These are phyloP conservation scores for Listrodromus nycthemerus DNA, from an alignment of 2,888 invertebrate genomes.

Conservation along the genomic window DNA sequence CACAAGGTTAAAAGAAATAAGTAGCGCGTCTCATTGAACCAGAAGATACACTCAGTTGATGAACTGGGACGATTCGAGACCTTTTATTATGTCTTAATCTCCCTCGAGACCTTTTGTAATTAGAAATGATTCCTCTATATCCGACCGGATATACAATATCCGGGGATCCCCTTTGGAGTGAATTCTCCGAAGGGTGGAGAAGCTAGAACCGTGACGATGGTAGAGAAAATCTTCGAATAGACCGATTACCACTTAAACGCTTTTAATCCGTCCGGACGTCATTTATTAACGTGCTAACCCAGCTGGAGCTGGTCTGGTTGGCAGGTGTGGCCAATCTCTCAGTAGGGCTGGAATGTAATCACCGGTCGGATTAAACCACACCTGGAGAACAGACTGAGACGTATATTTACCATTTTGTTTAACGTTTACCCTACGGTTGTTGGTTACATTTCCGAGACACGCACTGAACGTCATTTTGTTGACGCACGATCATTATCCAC, in stretches of 20 bases:
- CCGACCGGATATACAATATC: constrained; percentile 19
- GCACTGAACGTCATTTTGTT: constrained; percentile 45
- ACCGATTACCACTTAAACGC: constrained; percentile 1
- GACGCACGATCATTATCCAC: constrained; percentile 56
- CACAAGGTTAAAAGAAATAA: constrained; percentile 19
- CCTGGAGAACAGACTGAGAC: too few species aligned
- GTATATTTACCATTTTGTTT: too few species aligned
- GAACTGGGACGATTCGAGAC: constrained; percentile 38
- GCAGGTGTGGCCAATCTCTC: too few species aligned
- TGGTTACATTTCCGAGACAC: constrained; percentile 13
- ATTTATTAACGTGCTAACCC: too few species aligned
- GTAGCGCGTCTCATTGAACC: constrained; percentile 6
- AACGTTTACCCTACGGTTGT: background rate
- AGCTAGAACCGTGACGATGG: constrained; percentile 29
- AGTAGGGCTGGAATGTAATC: too few species aligned
- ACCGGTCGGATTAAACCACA: too few species aligned
- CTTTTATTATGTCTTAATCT: constrained; percentile 33
- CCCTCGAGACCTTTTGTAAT: constrained; percentile 49
- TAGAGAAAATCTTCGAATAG: background rate
- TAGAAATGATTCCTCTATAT: constrained; percentile 59
- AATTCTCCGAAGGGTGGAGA: constrained; percentile 36
- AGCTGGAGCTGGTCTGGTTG: too few species aligned
- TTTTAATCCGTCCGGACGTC: constrained; percentile 3
- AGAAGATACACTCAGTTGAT: background rate
- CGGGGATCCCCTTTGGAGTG: constrained; percentile 30